A percentile compares a stretch with the other conserved stretches of the same genome.
phyloP scores from a whole-genome alignment of 2,113 vertebrate genomes.

The Pluvianellus socialis region DNA sequence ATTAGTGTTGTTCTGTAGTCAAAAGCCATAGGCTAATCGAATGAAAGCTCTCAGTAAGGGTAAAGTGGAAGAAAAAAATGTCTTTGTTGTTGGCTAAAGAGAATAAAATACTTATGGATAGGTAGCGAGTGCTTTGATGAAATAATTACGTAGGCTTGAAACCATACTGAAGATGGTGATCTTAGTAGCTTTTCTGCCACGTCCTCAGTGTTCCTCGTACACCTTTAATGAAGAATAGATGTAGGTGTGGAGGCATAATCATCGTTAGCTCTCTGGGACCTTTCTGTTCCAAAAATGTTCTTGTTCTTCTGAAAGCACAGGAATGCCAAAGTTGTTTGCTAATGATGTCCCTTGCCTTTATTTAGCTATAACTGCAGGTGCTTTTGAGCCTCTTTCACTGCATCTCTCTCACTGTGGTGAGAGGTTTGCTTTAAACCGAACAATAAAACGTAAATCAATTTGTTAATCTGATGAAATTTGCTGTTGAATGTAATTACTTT shows the following conservation, averaged over 20 bases:
- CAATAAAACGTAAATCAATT: constrained; percentile 39
- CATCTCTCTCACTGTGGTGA: neutral
- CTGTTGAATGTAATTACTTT: constrained; percentile 57
- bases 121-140: neutral
- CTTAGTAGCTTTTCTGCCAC: neutral
- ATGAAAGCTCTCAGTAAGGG: neutral
- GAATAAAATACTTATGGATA: neutral
- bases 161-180: neutral
- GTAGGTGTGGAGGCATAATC: neutral
- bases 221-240: neutral
- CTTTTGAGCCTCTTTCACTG: neutral
- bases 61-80: neutral
- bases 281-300: neutral
- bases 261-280: neutral
- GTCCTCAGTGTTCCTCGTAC: neutral
- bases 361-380: neutral
- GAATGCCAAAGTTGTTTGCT: neutral
- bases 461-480: constrained; percentile 60
- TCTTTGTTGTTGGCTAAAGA: neutral
- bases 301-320: neutral
- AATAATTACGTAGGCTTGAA: neutral
- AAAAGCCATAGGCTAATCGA: neutral
- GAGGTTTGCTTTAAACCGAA: neutral
- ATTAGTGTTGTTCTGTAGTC: neutral
- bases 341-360: constrained; percentile 26